A percentile compares a stretch with the other conserved stretches of the same genome.
phyloP scores from a whole-genome alignment of 2,888 invertebrate genomes.

The Anagyrus pseudococci region DNA sequence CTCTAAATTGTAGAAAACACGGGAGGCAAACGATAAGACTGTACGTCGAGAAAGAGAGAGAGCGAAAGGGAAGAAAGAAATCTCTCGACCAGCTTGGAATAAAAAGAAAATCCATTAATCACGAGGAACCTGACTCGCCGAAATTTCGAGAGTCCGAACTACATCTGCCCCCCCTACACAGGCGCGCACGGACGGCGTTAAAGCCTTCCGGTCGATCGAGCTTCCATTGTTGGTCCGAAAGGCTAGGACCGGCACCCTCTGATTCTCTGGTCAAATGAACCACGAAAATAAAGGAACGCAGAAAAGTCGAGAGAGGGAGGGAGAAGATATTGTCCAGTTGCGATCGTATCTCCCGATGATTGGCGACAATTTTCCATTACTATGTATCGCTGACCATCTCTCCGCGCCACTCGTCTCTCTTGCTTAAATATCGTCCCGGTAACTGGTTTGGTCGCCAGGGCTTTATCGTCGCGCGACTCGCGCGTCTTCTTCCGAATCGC shows the following conservation, averaged over 20 bases:
- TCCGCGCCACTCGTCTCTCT: neutral
- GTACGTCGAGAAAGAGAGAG: too few species aligned
- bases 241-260: constrained; percentile 39
- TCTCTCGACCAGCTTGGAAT: too few species aligned
- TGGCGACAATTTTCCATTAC: constrained; percentile 61
- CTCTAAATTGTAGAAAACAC: too few species aligned
- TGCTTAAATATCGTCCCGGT: neutral
- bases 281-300: constrained; percentile 52
- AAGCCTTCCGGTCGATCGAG: constrained; percentile 31
- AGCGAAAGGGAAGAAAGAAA: too few species aligned
- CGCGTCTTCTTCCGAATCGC: neutral
- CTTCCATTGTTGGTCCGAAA: constrained; percentile 43
- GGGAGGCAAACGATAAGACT: too few species aligned
- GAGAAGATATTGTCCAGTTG: neutral
- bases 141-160: constrained; percentile 3
- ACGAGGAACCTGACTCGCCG: constrained; percentile 13
- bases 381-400: constrained; percentile 57
- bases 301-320: constrained; percentile 1
- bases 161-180: constrained; percentile 4
- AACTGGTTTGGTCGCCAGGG: too few species aligned
- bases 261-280: constrained; percentile 55
- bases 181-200: neutral
- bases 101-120: constrained; percentile 26
- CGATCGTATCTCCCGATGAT: constrained; percentile 55
- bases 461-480: constrained; percentile 2